Base-by-base conservation (phyloP, 2,113 vertebrate genomes). In the Equus quagga region DNA sequence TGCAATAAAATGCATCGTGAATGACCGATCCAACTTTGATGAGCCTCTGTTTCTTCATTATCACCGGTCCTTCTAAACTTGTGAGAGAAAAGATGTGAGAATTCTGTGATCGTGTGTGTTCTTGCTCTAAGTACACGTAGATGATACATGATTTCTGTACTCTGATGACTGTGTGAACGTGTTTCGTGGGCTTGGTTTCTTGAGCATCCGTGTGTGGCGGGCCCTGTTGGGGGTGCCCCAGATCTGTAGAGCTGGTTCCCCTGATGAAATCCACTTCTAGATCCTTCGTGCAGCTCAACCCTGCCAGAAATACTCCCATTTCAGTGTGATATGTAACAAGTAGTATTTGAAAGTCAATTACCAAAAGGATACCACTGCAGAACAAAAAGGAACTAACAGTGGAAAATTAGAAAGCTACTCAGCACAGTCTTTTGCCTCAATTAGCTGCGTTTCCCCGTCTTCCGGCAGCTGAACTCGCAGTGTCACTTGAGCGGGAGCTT, bases 321-420 rank as follows among this genome's bases (percentile, higher is more conserved):
- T 87, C 49, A 95, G 79, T 92, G 96, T 67, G 56, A 33, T 41
- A 54, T 60, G 36, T 86, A 95, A 49, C 85, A 86, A 97, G 51
- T 87, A 78, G n/a, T 56, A 33, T 75, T 28, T 97, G 82, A 92
- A 97, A 97, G 87, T 97, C 96, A 97, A 0, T 96, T 85, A 92
- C 58, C 51, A 69, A 94, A 97, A 97, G 87, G 28, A 76, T 82
- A 93, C 46, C 92, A 84, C 80, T 97, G 80, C 81, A 96, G 91
- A 91, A 81, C 88, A 75, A 88, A 97, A 96, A 83, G 67, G 95
- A 73, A 58, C 82, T 36, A 46, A 95, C 82, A 33, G 80, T 41
- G 80, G 91, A 41, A 96, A 98, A 96, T 78, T 2, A 95, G 97
- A 82, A 92, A 19, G 67, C 80, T 64, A 31, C 49, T 1, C 60